These are phyloP conservation scores for Ophion slaviceki DNA, from an alignment of 2,888 invertebrate species.

Conservation along the genomic window DNA sequence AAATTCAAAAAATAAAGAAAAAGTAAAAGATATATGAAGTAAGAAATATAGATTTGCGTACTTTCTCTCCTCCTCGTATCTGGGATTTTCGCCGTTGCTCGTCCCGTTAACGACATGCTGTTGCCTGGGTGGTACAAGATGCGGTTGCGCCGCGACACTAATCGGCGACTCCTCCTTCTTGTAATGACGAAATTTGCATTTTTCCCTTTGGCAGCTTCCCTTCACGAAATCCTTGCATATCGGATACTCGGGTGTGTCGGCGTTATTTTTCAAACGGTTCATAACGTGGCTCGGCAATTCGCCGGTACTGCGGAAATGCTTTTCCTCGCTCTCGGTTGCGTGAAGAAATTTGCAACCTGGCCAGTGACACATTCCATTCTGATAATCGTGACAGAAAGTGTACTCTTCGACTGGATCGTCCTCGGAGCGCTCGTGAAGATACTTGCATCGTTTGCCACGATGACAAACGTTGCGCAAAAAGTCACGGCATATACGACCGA, in stretches of 20 bases:
- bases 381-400: slow-evolving; percentile 88
- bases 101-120: slow-evolving; percentile 76
- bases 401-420: slow-evolving; percentile 82
- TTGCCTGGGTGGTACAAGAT: slow-evolving; percentile 75
- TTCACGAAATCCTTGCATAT: slow-evolving; percentile 85
- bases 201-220: slow-evolving; percentile 83
- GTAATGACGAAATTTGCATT: slow-evolving; percentile 78
- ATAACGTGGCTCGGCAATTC: slow-evolving; percentile 87
- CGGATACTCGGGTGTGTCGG: slow-evolving; percentile 83
- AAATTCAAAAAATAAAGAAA: not conserved
- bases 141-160: slow-evolving; percentile 73
- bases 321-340: slow-evolving; percentile 90
- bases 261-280: slow-evolving; percentile 73
- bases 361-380: slow-evolving; percentile 91
- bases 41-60: slow-evolving; percentile 62
- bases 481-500: slow-evolving; percentile 85
- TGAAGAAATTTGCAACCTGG: slow-evolving; percentile 91
- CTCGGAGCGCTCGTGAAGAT: slow-evolving; percentile 84
- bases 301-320: slow-evolving; percentile 89
- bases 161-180: slow-evolving; percentile 79
- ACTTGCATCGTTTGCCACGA: slow-evolving; percentile 85
- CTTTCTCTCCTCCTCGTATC: slow-evolving; percentile 80
- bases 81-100: slow-evolving; percentile 74
- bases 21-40: not conserved
- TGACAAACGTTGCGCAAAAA: slow-evolving; percentile 86